phyloP scores from a whole-genome alignment of 1,140 invertebrate genomes.

The Eupristina koningsbergeri region DNA sequence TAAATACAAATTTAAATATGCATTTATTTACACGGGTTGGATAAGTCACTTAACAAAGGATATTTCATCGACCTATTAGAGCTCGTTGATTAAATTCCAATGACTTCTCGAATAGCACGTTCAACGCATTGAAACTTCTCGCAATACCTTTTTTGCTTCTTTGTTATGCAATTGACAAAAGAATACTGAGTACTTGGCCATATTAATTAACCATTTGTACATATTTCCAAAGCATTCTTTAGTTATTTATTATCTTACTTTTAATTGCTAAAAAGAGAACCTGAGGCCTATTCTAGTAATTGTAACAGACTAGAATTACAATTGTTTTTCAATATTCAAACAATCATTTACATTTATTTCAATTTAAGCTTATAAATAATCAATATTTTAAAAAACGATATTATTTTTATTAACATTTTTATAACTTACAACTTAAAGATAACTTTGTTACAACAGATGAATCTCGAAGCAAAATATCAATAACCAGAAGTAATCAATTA shows the following conservation, averaged over 20 bases:
- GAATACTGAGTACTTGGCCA: neutral
- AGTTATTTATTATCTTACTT: neutral
- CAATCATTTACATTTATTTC: neutral
- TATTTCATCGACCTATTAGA: constrained; percentile 15
- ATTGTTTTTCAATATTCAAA: neutral
- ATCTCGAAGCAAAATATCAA: neutral
- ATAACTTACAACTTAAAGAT: neutral
- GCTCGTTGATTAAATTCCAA: constrained; percentile 8
- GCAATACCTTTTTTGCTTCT: constrained; percentile 4
- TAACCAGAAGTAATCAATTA: constrained; percentile 20
- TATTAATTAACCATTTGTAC: neutral
- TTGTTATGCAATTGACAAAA: constrained; percentile 15
- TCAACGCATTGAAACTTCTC: neutral
- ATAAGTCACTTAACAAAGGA: neutral
- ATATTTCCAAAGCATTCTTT: neutral
- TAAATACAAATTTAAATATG: constrained; percentile 1
- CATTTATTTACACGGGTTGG: neutral
- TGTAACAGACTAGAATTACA: too few relatives aligned
- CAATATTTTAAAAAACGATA: neutral
- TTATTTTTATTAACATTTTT: neutral
- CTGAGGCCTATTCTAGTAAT: too few relatives aligned
- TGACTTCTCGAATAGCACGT: neutral
- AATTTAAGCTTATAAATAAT: neutral
- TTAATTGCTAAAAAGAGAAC: too few relatives aligned
- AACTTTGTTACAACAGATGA: constrained; percentile 8